Conservation (phyloP, 2,797 vertebrate genomes). For the Chloroceryle inda region DNA sequence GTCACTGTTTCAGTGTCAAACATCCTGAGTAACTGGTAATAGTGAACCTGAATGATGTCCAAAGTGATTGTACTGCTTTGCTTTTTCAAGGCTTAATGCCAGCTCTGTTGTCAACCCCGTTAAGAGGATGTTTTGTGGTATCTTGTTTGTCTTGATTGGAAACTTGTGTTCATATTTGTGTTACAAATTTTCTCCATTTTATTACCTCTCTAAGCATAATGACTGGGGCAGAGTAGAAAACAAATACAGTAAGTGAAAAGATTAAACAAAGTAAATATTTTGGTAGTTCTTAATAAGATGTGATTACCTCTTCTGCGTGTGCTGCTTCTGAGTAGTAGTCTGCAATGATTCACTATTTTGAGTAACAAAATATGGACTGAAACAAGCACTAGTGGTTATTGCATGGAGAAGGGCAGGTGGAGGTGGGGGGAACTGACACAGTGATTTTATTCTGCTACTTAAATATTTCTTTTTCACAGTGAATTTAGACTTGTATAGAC, state of each 20-base stretch:
- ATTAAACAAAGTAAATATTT: neutral
- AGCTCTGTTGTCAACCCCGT: neutral
- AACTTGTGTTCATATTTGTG: neutral
- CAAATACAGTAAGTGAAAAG: neutral
- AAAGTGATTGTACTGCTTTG: neutral
- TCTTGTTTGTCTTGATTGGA: neutral
- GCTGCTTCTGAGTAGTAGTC: neutral
- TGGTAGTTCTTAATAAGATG: neutral
- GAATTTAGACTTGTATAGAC: neutral
- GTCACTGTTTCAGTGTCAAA: neutral
- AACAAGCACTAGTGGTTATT: fast-evolving
- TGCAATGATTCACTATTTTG: neutral
- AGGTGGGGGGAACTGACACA: neutral
- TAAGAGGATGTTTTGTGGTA: neutral
- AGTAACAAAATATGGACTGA: neutral
- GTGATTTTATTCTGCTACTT: neutral
- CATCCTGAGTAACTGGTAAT: neutral
- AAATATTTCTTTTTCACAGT: neutral
- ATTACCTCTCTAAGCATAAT: neutral
- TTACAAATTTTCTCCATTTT: fast-evolving
- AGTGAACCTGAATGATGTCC: neutral
- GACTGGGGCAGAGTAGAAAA: neutral
- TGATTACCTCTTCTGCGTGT: neutral
- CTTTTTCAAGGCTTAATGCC: neutral
- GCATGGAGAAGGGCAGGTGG: neutral